These are phyloP conservation scores for Maccullochella peelii DNA, from an alignment of 2,113 vertebrate genomes.

Conservation along the genomic window DNA sequence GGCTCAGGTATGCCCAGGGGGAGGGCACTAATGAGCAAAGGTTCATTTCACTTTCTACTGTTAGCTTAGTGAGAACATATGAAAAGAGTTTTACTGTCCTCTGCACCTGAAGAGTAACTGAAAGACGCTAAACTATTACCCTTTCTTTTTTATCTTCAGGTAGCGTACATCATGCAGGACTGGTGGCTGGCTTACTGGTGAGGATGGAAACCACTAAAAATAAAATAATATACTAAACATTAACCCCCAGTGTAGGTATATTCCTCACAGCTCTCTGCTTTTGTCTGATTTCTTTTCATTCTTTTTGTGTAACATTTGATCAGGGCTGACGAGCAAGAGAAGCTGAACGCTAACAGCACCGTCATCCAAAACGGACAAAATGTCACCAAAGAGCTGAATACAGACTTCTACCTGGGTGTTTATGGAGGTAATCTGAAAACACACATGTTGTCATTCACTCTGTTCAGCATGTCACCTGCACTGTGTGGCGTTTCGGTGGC, in stretches of 20 bases:
- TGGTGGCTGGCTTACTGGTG: constrained; percentile 99
- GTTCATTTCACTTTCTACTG: not conserved
- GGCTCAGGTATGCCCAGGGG: constrained; percentile 85
- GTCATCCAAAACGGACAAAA: constrained; percentile 28
- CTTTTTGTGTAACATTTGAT: not conserved
- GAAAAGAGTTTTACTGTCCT: not conserved
- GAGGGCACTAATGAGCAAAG: not conserved
- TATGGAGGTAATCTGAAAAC: constrained; percentile 88
- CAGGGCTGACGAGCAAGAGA: constrained; percentile 81
- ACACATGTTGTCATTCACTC: not conserved
- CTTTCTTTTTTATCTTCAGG: constrained; percentile 72
- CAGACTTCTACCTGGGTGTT: constrained; percentile 89
- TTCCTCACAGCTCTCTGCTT: not conserved
- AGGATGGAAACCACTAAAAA: constrained; percentile 55
- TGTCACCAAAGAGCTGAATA: constrained; percentile 78
- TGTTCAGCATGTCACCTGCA: not conserved
- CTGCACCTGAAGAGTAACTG: not conserved
- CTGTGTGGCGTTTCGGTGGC: not conserved
- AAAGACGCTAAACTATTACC: not conserved
- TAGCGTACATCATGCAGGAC: constrained; percentile 90
- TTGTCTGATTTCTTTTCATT: not conserved
- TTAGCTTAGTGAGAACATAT: too few species aligned
- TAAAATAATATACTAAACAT: too few species aligned
- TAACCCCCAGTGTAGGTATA: not conserved
- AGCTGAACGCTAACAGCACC: constrained; percentile 41